Evolutionary conservation across 2,888 invertebrate genomes (phyloP), one percentile per base, ranked within the genome.

Genomic region (Hedya salicella): DNA sequence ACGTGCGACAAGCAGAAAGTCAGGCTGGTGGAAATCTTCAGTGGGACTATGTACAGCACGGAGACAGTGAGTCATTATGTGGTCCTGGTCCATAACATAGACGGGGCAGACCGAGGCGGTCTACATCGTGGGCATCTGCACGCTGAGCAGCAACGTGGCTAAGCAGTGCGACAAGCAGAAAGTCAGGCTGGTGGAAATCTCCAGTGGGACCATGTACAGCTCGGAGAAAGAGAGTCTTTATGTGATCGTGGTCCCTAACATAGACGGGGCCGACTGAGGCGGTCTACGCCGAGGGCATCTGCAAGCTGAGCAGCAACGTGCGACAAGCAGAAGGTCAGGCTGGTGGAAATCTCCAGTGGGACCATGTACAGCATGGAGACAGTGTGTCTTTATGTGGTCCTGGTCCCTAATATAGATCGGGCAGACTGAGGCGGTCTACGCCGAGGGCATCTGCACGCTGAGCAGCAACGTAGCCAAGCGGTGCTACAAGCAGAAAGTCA

Each of bases 211-310:
- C 76, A 94, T 98, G 91, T 94, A 93, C 76, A 95, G 96, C 68
- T 95, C 95, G 2, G 36, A 36, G 36, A 9, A 36, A 25, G 25
- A 4, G 36, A 5, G 36, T 5, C 36, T n/a, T n/a, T n/a, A 25
- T 25, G 14, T 8, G 14, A 17, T 17, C 19, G 2, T 11, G 11
- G 19, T n/a, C n/a, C n/a, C n/a, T 17, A 46, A 6, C 19, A 8
- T 14, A 13, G 9, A 94, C 95, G 62, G 96, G 97, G 16, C 97
- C 98, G 91, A 96, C 96, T 9, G 97, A 98, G n/a, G n/a, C n/a
- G 83, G 95, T 98, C 17, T 98, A 98, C 87, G 95, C 95, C 75
- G 98, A 98, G 85, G 98, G 98, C 13, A 96, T 98, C 71, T 93
- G 95, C 68, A 96, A 96, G 74, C 91, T 98, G 40, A 97, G 97